Evolutionary conservation across 1,140 invertebrate species (phyloP), one percentile per base, ranked within the genome.

Genomic region (Dreissena polymorpha): DNA sequence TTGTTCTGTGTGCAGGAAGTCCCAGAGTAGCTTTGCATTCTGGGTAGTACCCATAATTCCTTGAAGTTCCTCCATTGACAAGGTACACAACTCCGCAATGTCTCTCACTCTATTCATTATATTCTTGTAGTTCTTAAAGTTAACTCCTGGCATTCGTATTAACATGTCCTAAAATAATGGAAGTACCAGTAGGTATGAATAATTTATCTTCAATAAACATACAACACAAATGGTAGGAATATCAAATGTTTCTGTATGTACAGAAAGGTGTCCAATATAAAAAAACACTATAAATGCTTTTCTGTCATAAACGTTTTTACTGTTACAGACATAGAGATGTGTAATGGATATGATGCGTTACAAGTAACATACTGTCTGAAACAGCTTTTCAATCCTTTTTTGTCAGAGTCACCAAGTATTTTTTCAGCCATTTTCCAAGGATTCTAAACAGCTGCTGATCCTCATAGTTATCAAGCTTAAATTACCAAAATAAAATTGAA

Each of bases 91-190:
- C 51, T 96, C 96, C 84, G 95, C 92, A 1, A 97, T 75, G 78
- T 91, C 89, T 8, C 90, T 77, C 16, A 93, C 96, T 91, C 96
- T 95, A 84, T 97, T 96, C 93, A 99, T 94, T 76, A 99, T 93
- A 0, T 91, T 87, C 73, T 95, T 94, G 10, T 98, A 95, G 93
- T 99, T 99, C 93, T 97, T 97, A 0, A 96, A 96, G 87, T 96
- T 96, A 7, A 99, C 95, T 8, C 98, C 98, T 0, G 98, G 98
- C 87, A 99, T 94, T 92, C 97, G 97, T 14, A 96, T 94, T 25
- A 99, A 93, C 91, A 99, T 97, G 94, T 99, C 97, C 93, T 95
- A 89, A 21, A 83, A 86, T 55, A 64, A 67, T n/a, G 14, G 83
- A 74, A 18, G 49, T 13, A 71, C n/a, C n/a, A n/a, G n/a, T 39